Evolutionary conservation across 2,113 vertebrate species (phyloP), one percentile per base, ranked within the genome.

Genomic region (Chrysochloris asiatica): DNA sequence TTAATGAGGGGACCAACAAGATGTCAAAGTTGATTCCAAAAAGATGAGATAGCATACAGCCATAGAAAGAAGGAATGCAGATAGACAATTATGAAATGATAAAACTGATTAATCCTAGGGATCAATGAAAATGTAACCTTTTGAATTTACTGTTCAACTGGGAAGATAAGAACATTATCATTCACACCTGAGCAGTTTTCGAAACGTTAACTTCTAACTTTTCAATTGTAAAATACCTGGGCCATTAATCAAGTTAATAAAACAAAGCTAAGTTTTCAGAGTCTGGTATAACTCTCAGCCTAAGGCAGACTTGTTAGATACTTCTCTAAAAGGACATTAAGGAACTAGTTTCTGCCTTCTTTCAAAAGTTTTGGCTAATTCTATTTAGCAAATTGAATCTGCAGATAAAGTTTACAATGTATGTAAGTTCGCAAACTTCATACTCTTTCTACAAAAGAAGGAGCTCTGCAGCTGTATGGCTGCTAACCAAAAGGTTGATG

Each of bases 311-410:
- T 78, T 75, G 19, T 69, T 86, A 65, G 16, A 45, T 73, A 87
- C 73, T 65, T 72, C 16, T 75, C 45, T 13, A 54, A 36, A 26
- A 67, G 71, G 72, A 65, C 26, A 52, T 56, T 81, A 83, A 83
- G 17, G 17, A 94, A 86, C 83, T 9, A 86, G 56, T 80, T 77
- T 94, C 48, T 65, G 38, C 83, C 72, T 77, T 86, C 45, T 71
- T 87, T 93, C 69, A 6, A 73, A 90, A 61, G 17, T 87, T 93
- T 79, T 38, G 3, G 36, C 43, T 73, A 75, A 84, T 89, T 86
- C 24, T 89, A 8, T 84, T 89, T 77, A 38, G 36, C 52, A 89
- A 72, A 36, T 28, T 56, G 30, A 80, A 86, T 24, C 76, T 2
- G 43, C 14, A 43, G 13, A 63, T 24, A 4, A 54, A 19, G 82